These are phyloP conservation scores for Tachystola acroxantha DNA, from an alignment of 2,888 invertebrate genomes.

Conservation along the genomic window DNA sequence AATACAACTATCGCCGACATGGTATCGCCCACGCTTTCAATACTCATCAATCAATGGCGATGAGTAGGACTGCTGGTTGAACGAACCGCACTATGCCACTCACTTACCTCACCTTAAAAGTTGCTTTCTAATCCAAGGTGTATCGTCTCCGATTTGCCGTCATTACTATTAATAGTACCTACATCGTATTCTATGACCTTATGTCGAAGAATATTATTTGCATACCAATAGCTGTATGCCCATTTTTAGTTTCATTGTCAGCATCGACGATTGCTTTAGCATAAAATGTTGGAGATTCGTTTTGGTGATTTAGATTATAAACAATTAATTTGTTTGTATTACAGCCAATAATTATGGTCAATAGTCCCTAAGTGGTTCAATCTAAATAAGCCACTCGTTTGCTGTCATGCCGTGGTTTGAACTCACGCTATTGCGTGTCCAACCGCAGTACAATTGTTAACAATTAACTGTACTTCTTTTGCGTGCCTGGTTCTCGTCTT, in stretches of 20 bases:
- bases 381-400: conserved; percentile 24
- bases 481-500: conserved; percentile 61
- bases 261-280: conserved; percentile 17
- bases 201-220: conserved; percentile 21
- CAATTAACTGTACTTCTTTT: conserved; percentile 71
- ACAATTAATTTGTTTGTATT: conserved; percentile 11
- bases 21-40: conserved; percentile 54
- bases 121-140: conserved; percentile 11
- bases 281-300: conserved; percentile 24
- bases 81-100: conserved; percentile 30
- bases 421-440: conserved; percentile 66
- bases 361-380: too few species aligned
- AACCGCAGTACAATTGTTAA: conserved; percentile 65
- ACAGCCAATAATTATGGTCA: too few species aligned
- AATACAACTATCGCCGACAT: conserved; percentile 49
- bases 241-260: conserved; percentile 14
- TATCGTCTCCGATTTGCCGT: background rate
- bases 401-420: conserved; percentile 32
- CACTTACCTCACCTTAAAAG: conserved; percentile 9
- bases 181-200: conserved; percentile 2
- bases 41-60: conserved; percentile 60
- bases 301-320: background rate
- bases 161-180: background rate
- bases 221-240: conserved; percentile 29
- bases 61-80: conserved; percentile 39